Conservation (phyloP, 2,888 invertebrate species). For the Sthenelais limicola region DNA sequence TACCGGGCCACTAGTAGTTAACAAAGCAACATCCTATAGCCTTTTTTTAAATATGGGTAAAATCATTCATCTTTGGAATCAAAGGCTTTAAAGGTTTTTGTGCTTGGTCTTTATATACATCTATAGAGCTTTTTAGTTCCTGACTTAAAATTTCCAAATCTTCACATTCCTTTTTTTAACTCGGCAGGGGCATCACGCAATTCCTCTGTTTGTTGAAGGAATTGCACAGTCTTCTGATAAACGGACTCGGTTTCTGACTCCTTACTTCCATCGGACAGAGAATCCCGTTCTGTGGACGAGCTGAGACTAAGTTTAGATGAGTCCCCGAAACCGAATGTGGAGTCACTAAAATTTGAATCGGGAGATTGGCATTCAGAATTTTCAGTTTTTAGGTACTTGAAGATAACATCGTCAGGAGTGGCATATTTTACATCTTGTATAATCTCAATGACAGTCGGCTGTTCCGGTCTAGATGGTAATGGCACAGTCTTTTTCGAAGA, state of each 20-base stretch:
- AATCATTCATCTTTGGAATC: too few species aligned
- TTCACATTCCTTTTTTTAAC: slow-evolving; percentile 15
- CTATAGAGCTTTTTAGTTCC: slow-evolving; percentile 37
- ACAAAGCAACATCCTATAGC: too few species aligned
- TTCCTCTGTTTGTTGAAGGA: slow-evolving; percentile 25
- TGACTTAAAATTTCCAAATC: slow-evolving; percentile 16
- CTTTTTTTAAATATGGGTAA: too few species aligned
- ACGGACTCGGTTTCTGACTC: neutral
- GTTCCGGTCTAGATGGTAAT: slow-evolving; percentile 38
- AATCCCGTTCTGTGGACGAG: neutral
- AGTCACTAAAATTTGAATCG: slow-evolving; percentile 32
- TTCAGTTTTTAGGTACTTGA: slow-evolving; percentile 31
- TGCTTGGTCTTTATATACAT: slow-evolving; percentile 40
- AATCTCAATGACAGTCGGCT: slow-evolving; percentile 41
- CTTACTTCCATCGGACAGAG: neutral
- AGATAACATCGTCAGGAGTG: slow-evolving; percentile 35
- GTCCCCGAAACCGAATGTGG: slow-evolving; percentile 12
- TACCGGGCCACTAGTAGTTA: too few species aligned
- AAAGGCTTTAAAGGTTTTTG: too few species aligned
- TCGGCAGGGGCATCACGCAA: slow-evolving; percentile 9
- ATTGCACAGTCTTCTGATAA: slow-evolving; percentile 39
- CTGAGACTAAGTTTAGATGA: slow-evolving; percentile 7
- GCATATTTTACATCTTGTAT: slow-evolving; percentile 36
- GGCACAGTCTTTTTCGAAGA: slow-evolving; percentile 39
- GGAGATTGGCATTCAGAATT: neutral